A percentile compares a stretch with the other conserved stretches of the same genome.
These are phyloP conservation scores for Pygoscelis antarcticus DNA, from an alignment of 2,113 vertebrate species.

Conservation along the genomic window DNA sequence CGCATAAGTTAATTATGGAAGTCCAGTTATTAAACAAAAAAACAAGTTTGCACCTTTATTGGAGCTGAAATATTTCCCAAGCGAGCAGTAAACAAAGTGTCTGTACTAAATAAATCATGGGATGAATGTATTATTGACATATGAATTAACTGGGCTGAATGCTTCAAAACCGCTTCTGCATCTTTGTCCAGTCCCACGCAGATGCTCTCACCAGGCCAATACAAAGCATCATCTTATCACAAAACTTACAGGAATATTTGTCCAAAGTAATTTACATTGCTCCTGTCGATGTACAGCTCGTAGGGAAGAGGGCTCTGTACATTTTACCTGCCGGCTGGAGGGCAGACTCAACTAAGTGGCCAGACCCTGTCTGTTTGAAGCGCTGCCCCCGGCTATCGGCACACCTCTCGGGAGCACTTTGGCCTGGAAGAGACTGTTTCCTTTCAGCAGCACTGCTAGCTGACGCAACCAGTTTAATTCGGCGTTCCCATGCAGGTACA, in stretches of 20 bases:
- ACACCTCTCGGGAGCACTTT: not conserved
- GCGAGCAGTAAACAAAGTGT: not conserved
- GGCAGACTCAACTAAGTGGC: not conserved
- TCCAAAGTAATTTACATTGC: not conserved
- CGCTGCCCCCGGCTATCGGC: not conserved
- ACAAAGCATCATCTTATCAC: not conserved
- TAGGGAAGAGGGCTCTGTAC: not conserved
- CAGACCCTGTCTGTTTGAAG: not conserved
- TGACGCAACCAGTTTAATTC: not conserved
- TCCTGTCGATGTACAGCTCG: not conserved
- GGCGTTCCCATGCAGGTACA: not conserved
- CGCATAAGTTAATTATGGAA: not conserved
- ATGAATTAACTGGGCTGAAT: not conserved
- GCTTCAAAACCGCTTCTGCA: fast-evolving
- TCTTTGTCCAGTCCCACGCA: not conserved
- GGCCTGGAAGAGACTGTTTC: not conserved
- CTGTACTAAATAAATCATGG: not conserved
- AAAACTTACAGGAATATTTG: not conserved
- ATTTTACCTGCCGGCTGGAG: not conserved
- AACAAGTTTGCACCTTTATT: not conserved
- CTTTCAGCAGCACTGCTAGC: not conserved
- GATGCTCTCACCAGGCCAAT: not conserved
- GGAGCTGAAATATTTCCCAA: not conserved
- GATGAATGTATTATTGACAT: not conserved
- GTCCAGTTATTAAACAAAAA: not conserved